phyloP scores from a whole-genome alignment of 1,140 invertebrate species.

The Rhyacophila brunnea region DNA sequence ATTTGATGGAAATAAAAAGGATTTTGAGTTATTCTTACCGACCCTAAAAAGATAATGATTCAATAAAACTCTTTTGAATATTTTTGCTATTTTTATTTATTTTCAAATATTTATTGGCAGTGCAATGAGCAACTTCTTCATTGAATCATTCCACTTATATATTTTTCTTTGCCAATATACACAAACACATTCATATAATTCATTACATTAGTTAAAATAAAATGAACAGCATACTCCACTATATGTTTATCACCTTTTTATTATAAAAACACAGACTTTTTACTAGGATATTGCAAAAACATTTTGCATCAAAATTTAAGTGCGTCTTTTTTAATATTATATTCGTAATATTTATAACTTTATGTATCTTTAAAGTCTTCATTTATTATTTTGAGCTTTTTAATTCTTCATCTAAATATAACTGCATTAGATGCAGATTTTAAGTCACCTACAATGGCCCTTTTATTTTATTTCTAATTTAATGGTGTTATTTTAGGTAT shows the following conservation, averaged over 20 bases:
- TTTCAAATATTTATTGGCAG: constrained; percentile 18
- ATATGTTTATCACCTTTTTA: constrained; percentile 32
- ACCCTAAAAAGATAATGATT: neutral
- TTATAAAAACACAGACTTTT: constrained; percentile 37
- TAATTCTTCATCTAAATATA: constrained; percentile 21
- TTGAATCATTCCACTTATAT: constrained; percentile 27
- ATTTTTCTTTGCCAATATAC: constrained; percentile 24
- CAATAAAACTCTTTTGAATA: neutral
- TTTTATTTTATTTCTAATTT: constrained; percentile 33
- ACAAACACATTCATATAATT: constrained; percentile 28
- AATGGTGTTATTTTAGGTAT: constrained; percentile 31
- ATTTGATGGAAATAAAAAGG: neutral
- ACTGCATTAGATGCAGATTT: constrained; percentile 13
- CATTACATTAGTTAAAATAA: constrained; percentile 27
- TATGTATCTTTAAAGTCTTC: constrained; percentile 32
- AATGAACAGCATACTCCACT: constrained; percentile 31
- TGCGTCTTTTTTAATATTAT: constrained; percentile 20
- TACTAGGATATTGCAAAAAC: constrained; percentile 36
- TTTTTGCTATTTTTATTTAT: constrained; percentile 25
- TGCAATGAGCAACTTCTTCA: constrained; percentile 12
- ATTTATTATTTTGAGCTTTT: constrained; percentile 34
- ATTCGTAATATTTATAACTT: constrained; percentile 27
- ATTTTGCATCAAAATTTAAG: constrained; percentile 31
- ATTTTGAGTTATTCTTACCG: neutral
- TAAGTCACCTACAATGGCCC: constrained; percentile 35